Evolutionary conservation across 2,888 invertebrate genomes (phyloP), one percentile per base, ranked within the genome.

Genomic region (Drosophila demipolita): DNA sequence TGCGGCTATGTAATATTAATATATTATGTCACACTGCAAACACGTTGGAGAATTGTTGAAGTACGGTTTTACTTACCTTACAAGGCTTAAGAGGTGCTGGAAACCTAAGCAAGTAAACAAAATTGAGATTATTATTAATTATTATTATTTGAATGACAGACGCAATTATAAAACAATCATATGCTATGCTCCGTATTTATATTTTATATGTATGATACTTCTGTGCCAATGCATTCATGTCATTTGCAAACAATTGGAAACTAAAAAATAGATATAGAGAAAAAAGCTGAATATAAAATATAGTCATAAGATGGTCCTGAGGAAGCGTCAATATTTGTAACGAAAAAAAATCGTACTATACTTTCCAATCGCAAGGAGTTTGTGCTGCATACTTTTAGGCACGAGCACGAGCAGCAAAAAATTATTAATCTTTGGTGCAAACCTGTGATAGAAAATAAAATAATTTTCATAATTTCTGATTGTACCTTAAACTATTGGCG

Each of bases 341-440:
- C 5, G 26, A 29, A 29, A 29, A 29, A 26, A 29, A 29, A 5
- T 29, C 29, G 4, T 29, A 29, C 1, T 5, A 6, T 1, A 20
- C 15, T 8, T 12, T 15, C 6, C 26, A 17, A 6, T 17, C 15
- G n/a, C 15, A n/a, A 33, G 1, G 23, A 29, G 5, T 57, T 29
- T 49, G 0, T 20, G 29, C 9, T 65, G 67, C 73, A 67, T 73
- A 62, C 53, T 54, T 54, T 58, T 6, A 11, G 26, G 67, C 20
- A 4, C 9, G 0, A 8, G 67, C 20, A 4, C 9, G 0, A 8
- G 2, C 2, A 15, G 12, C 26, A 17, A 8, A 2, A n/a, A 3
- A 5, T 23, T 36, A 12, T 11, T n/a, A 26, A 55, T 52, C 69
- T 74, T 69, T 69, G 75, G 74, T 53, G 26, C 2, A 12, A 20